These are phyloP conservation scores for Melanotaenia nigrans DNA, from an alignment of 2,797 vertebrate species.

Conservation along the genomic window DNA sequence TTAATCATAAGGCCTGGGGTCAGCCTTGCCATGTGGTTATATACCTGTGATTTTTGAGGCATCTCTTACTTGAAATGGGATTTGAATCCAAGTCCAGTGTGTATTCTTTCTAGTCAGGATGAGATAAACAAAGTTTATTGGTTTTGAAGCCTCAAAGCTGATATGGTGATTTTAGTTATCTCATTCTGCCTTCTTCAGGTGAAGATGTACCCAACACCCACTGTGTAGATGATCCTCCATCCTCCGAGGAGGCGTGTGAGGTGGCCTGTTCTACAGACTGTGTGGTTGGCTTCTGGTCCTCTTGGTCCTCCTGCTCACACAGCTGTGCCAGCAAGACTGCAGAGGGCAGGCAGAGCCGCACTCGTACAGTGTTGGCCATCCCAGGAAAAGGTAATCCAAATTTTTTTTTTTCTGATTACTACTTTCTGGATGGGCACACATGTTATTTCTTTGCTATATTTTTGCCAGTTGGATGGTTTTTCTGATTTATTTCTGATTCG, in stretches of 20 bases:
- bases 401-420: not conserved
- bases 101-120: not conserved
- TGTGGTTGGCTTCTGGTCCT: slow-evolving; percentile 88
- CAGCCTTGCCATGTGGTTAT: slow-evolving; percentile 1
- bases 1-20: not conserved
- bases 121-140: not conserved
- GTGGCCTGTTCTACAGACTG: slow-evolving; percentile 90
- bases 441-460: not conserved
- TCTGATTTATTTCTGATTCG: not conserved
- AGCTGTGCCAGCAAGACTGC: slow-evolving; percentile 88
- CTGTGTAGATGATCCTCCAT: slow-evolving; percentile 81
- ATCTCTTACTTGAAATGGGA: not conserved
- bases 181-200: slow-evolving; percentile 73
- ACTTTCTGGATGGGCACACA: not conserved
- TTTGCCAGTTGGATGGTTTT: not conserved
- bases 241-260: slow-evolving; percentile 82
- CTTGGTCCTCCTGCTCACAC: slow-evolving; percentile 92
- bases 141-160: not conserved
- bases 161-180: not conserved
- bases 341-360: slow-evolving; percentile 91
- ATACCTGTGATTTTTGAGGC: slow-evolving; percentile 6
- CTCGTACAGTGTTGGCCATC: slow-evolving; percentile 88
- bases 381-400: slow-evolving; percentile 87
- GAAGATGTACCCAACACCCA: slow-evolving; percentile 76
- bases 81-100: not conserved